Base-by-base conservation (phyloP, 2,113 vertebrate genomes). In the Chlorodrepanis virens region DNA sequence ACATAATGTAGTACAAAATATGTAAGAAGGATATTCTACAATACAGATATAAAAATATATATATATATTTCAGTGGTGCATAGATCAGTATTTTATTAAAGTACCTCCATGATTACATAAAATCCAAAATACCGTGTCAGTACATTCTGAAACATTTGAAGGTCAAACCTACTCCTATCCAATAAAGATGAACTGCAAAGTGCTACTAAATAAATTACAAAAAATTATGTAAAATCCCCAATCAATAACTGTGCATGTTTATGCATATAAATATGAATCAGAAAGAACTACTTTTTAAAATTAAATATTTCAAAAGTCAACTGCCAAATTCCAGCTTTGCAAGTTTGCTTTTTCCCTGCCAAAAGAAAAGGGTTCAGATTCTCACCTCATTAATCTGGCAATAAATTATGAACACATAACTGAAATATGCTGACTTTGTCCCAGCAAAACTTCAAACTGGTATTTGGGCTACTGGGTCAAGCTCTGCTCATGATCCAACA, bases 171-270 rank as follows among this genome's bases (percentile, higher is more conserved):
- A 89, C 28, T 40, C 23, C 65, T 92, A 40, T 28, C 70, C 2
- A 1, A 96, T 80, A 97, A 97, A 97, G 95, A 86, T 97, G 95
- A 97, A 96, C 90, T 97, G 96, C 90, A 97, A 96, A 96, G 95
- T 93, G 91, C 74, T 81, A 96, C 39, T 93, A 93, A 97, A 94
- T 97, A 96, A 93, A 49, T 95, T 88, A 74, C 6, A 64, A 90
- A 59, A 65, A 52, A 54, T 4, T 9, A 47, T 5, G 19, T 74
- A 94, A 93, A 60, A 93, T 96, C 91, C 92, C 89, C 85, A 74
- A 88, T 90, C 75, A 87, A 57, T 59, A 72, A 39, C 57, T 93
- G 37, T 72, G 64, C 49, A 49, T 45, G 61, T 50, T 68, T 53
- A 71, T 69, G 87, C 89, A 93, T 92, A 96, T 81, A 97, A 94